Evolutionary conservation across 2,797 vertebrate species (phyloP), one percentile per base, ranked within the genome.

Genomic region (Triplophysa yarkandensis): DNA sequence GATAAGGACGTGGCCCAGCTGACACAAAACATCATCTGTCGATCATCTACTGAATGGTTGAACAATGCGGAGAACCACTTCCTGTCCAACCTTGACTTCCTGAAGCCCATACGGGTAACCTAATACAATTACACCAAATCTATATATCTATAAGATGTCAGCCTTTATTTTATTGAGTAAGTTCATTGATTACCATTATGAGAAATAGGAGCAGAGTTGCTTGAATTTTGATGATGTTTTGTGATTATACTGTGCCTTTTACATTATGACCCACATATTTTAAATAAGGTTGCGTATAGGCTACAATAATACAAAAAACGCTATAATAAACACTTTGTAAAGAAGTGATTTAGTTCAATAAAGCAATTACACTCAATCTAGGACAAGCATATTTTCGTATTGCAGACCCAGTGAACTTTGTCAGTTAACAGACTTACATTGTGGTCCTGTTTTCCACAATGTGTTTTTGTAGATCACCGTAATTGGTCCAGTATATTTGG

Each of bases 51-150:
- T 17, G 93, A 95, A 50, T 93, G 93, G 81, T 90, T 97, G 19
- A 84, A 89, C 69, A 86, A 87, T 4, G 91, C 93, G 0, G 94
- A 97, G 67, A 90, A 68, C 72, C 87, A 90, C 52, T 94, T 99
- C 77, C 92, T 81, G 76, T 93, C 92, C 67, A 98, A 96, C 79
- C 68, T 98, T 85, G 92, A 98, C 88, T 92, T 96, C 80, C 82
- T 98, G 60, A 98, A 95, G 83, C 95, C 96, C 0, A 83, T 98
- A 62, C 78, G 93, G 86, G 97, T 98, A 83, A 92, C 92, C n/a
- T 83, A 23, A 36, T 7, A n/a, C 36, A 9, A 10, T 3, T 28
- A 32, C 27, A 25, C 23, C 30, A 57, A 8, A 1, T 16, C 3
- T 4, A 4, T 48, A 14, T 1, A 28, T 13, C n/a, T n/a, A n/a